Evolutionary conservation across 2,888 invertebrate species (phyloP), one percentile per base, ranked within the genome.

Genomic region (Schrankia costaestrigalis): DNA sequence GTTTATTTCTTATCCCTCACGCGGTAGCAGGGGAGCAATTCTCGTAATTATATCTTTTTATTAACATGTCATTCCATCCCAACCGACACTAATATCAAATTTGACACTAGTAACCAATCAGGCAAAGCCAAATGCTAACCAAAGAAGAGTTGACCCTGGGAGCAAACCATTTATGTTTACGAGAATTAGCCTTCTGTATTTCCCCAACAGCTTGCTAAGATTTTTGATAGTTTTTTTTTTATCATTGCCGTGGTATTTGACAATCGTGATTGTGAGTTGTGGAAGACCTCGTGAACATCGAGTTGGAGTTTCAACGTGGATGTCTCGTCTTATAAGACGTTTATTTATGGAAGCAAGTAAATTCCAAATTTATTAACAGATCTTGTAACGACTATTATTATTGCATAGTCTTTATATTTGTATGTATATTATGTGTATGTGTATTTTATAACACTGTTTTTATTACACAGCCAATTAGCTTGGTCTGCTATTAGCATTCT

Each of bases 331-430:
- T n/a, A n/a, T n/a, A n/a, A n/a, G n/a, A n/a, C 23, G 14, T 28
- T 39, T 27, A 22, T 19, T 1, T 21, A 38, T 42, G 52, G 58
- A 57, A 67, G 62, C 56, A 67, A 70, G 61, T 68, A 69, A 39
- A 61, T 66, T 61, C 54, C 51, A 63, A 49, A 56, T 33, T 31
- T 35, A 24, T 23, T 18, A 30, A 13, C 38, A 31, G 31, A 41
- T 52, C 30, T 30, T n/a, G n/a, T n/a, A n/a, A 32, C 24, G 44
- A 13, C 56, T 56, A 47, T 56, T 54, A 23, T 3, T 54, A 45
- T 46, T 38, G 26, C 52, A 50, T 55, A 42, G 49, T 35, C 45
- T 27, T 36, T 41, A n/a, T 41, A 38, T 40, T 44, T n/a, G n/a
- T n/a, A 25, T 37, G 15, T 10, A 32, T 24, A n/a, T 36, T 17